Conservation (phyloP, 2,888 invertebrate genomes). For the Drosophila mimetica region DNA sequence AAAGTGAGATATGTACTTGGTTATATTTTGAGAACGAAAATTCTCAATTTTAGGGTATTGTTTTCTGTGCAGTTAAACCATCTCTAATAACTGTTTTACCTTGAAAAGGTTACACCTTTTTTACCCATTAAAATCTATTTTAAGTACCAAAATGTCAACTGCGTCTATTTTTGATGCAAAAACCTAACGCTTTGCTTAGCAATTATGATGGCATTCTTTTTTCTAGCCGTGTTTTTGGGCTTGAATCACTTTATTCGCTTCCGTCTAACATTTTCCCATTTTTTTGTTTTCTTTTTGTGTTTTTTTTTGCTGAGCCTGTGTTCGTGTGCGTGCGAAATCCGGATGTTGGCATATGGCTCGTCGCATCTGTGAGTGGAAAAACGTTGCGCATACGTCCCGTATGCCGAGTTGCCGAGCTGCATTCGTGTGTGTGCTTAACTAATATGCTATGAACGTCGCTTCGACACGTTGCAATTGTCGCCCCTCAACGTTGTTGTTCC, state of each 20-base stretch:
- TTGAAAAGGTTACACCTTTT: too few species aligned
- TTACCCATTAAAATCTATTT: not conserved
- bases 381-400: slow-evolving; percentile 55
- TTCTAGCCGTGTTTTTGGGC: not conserved
- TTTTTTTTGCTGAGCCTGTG: not conserved
- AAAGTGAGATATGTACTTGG: too few species aligned
- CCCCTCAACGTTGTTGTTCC: slow-evolving; percentile 16
- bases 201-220: not conserved
- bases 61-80: too few species aligned
- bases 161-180: not conserved
- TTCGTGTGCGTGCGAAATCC: slow-evolving; percentile 44
- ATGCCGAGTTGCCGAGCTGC: slow-evolving; percentile 31
- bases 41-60: too few species aligned
- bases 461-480: slow-evolving; percentile 64
- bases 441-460: slow-evolving; percentile 56
- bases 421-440: slow-evolving; percentile 52
- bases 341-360: slow-evolving; percentile 60
- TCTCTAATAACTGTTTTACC: too few species aligned
- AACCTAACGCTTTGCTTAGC: not conserved
- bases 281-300: not conserved
- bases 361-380: slow-evolving; percentile 37
- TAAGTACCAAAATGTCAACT: not conserved
- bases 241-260: not conserved
- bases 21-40: too few species aligned
- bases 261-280: not conserved